These are phyloP conservation scores for Homarus americanus DNA, from an alignment of 1,140 invertebrate genomes.

Conservation along the genomic window DNA sequence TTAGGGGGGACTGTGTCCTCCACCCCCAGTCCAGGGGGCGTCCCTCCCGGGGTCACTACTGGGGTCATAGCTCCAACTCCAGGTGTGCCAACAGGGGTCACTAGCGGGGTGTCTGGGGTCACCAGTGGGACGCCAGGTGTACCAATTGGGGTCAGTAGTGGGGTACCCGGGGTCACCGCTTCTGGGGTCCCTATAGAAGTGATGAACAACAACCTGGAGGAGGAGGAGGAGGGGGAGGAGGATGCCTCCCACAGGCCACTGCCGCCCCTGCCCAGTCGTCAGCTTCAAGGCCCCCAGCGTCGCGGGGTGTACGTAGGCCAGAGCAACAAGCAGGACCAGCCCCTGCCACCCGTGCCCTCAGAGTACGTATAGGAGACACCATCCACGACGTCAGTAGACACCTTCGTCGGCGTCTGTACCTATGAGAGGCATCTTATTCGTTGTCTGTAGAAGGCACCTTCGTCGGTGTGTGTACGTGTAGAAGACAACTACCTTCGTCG, in stretches of 20 bases:
- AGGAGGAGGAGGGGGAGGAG: constrained; percentile 40
- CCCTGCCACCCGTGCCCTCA: constrained; percentile 57
- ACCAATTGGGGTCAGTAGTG: not conserved
- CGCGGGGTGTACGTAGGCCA: constrained; percentile 68
- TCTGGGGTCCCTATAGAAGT: constrained; percentile 9
- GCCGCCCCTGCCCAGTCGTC: constrained; percentile 75
- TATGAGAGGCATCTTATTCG: too few relatives aligned
- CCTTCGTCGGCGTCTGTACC: too few relatives aligned
- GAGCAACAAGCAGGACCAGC: constrained; percentile 61
- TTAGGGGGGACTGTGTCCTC: not conserved
- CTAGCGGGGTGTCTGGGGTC: constrained; percentile 28
- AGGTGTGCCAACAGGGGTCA: constrained; percentile 12
- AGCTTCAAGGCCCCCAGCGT: constrained; percentile 72
- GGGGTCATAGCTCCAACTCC: constrained; percentile 27
- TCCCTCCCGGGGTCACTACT: constrained; percentile 11
- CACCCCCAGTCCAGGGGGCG: not conserved
- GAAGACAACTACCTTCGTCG: too few relatives aligned
- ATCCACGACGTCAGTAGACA: too few relatives aligned
- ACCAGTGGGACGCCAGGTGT: not conserved
- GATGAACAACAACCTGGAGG: not conserved
- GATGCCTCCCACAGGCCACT: constrained; percentile 62
- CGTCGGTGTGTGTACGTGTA: too few relatives aligned
- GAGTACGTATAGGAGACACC: constrained; percentile 59
- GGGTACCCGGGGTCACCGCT: not conserved
- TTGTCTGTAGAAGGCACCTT: too few relatives aligned